These are phyloP conservation scores for Symphodus melops DNA, from an alignment of 2,113 vertebrate species.

Conservation along the genomic window DNA sequence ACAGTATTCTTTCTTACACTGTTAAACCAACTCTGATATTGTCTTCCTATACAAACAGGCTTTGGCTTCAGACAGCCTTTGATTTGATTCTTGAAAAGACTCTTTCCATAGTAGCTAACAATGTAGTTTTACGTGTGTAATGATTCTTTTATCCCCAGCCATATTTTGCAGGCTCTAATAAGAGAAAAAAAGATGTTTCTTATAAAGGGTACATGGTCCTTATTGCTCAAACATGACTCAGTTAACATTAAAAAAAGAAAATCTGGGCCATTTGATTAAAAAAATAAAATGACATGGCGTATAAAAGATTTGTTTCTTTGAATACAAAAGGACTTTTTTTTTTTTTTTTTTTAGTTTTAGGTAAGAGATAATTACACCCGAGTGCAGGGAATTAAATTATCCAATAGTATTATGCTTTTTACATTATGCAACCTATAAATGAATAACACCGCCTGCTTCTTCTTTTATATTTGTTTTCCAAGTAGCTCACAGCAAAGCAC, in stretches of 20 bases:
- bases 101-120: not conserved
- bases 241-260: not conserved
- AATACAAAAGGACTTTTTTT: not conserved
- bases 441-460: constrained; percentile 14
- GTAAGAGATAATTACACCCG: not conserved
- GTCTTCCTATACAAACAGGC: too few relatives aligned
- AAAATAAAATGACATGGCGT: not conserved
- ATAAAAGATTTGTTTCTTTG: constrained; percentile 1
- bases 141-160: not conserved
- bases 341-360: not conserved
- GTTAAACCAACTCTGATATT: not conserved
- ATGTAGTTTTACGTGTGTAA: not conserved
- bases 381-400: constrained; percentile 3
- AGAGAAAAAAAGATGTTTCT: not conserved
- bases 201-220: not conserved
- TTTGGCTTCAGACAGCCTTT: too few relatives aligned
- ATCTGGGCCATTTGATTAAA: not conserved
- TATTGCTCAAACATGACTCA: not conserved
- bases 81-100: too few relatives aligned
- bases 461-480: constrained; percentile 40
- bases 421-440: constrained; percentile 35
- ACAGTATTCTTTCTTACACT: too few relatives aligned
- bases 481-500: constrained; percentile 42
- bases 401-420: constrained; percentile 16
- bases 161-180: not conserved